These are phyloP conservation scores for Parauchenoglanis ngamensis DNA, from an alignment of 2,797 vertebrate species.

Conservation along the genomic window DNA sequence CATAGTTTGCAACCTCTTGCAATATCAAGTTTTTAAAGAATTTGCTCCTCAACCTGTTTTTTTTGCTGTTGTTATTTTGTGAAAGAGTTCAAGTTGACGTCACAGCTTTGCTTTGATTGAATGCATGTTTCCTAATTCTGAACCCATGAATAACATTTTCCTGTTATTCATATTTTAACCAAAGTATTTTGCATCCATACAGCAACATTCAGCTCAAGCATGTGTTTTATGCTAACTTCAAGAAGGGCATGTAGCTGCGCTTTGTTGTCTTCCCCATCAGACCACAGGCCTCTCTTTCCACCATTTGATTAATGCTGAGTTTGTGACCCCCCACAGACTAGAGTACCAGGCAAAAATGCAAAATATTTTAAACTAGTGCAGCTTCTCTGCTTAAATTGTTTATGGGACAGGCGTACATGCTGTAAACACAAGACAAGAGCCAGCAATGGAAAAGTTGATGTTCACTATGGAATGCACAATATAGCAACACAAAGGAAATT, in stretches of 20 bases:
- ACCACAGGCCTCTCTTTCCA: conserved; percentile 50
- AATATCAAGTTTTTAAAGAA: not conserved
- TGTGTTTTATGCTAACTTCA: conserved; percentile 53
- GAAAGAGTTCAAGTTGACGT: not conserved
- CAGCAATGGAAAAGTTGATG: conserved; percentile 48
- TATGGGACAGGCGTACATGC: conserved; percentile 49
- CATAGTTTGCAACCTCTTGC: not conserved
- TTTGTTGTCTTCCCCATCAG: conserved; percentile 54
- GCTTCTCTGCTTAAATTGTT: conserved; percentile 56
- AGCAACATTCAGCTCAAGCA: conserved; percentile 38
- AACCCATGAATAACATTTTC: conserved; percentile 50
- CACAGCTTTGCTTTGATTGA: conserved; percentile 31
- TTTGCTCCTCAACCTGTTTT: not conserved
- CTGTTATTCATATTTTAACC: conserved; percentile 9
- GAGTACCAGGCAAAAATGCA: conserved; percentile 55
- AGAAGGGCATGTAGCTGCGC: conserved; percentile 35
- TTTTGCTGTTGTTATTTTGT: not conserved
- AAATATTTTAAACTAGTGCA: conserved; percentile 62
- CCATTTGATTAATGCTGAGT: conserved; percentile 60
- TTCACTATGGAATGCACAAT: conserved; percentile 46
- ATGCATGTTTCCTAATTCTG: conserved; percentile 50
- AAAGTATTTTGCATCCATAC: conserved; percentile 9
- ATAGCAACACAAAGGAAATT: conserved; percentile 30
- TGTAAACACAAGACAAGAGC: conserved; percentile 53
- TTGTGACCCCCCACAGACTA: conserved; percentile 61